These are phyloP conservation scores for Coelopa frigida DNA, from an alignment of 1,140 invertebrate genomes.

Conservation along the genomic window DNA sequence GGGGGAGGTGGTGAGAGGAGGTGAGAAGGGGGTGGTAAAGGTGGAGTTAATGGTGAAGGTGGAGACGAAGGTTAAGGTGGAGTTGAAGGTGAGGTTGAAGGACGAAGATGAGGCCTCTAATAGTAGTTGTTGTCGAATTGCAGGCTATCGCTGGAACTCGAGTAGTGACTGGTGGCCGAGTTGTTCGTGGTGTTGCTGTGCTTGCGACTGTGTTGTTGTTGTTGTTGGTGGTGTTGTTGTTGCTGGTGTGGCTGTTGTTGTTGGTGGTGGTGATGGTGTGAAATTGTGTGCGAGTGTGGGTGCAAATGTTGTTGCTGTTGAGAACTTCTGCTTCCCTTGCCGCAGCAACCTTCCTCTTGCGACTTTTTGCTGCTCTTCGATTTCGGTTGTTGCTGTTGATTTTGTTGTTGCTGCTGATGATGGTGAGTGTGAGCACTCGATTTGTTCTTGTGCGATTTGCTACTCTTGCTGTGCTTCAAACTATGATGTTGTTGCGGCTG, in stretches of 20 bases:
- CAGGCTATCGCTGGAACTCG: constrained; percentile 41
- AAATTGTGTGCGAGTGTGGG: too few species aligned
- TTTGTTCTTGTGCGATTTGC: constrained; percentile 10
- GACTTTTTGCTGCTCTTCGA: constrained; percentile 17
- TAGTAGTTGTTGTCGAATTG: constrained; percentile 44
- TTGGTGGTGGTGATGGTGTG: constrained; percentile 10
- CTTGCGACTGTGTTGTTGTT: constrained; percentile 1
- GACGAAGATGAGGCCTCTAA: too few species aligned
- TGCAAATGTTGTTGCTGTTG: constrained; percentile 17
- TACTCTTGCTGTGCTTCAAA: constrained; percentile 33
- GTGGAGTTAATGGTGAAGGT: too few species aligned
- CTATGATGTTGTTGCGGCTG: constrained; percentile 32
- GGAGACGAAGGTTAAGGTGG: too few species aligned
- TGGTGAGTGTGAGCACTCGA: constrained; percentile 13
- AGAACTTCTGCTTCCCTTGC: constrained; percentile 23
- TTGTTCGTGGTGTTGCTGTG: constrained; percentile 6
- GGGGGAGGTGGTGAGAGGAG: too few species aligned
- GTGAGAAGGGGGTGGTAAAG: too few species aligned
- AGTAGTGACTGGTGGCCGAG: constrained; percentile 21
- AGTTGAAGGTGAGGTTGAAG: too few species aligned
- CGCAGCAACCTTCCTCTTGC: constrained; percentile 16
- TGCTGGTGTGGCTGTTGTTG: constrained; percentile 18
- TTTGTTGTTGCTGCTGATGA: constrained; percentile 22
- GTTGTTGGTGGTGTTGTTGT: constrained; percentile 14
- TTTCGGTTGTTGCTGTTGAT: constrained; percentile 16